Evolutionary conservation across 2,113 vertebrate species (phyloP), one percentile per base, ranked within the genome.

Genomic region (Sakesphorus luctuosus): DNA sequence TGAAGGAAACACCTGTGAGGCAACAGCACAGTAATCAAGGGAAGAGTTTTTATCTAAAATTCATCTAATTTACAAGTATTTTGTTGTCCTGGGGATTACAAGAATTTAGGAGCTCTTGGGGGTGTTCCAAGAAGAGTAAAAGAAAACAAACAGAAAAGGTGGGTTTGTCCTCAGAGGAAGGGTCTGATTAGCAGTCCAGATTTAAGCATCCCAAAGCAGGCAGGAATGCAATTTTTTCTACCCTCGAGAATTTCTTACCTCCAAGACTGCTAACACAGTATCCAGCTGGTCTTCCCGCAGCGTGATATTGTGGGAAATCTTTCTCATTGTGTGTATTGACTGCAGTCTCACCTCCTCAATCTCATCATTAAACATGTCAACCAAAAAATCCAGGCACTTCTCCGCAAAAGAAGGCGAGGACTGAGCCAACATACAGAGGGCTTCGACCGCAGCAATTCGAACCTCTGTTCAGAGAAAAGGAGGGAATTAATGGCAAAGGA

Each of bases 331-430:
- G 52, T 99, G 99, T 97, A 99, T 99, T 11, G 99, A 99, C 97
- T 99, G 99, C 71, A 99, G 95, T 17, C 99, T 97, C 59, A 99
- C 99, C 93, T 99, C 99, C 95, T 99, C 99, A 5, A 99, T 99
- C 89, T 99, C 99, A 9, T 99, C 99, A 3, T 99, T 99, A 59
- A 99, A 99, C 99, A 99, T 99, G 97, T 99, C 99, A 5, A 99
- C 99, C 94, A 99, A 97, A 81, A 99, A 99, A 97, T 99, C 99
- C 88, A 99, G 98, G 91, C 99, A 99, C 35, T 99, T 99, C 87
- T 99, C 99, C 0, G 99, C 99, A 36, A 99, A 99, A 73, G 98
- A 98, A 8, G 98, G 94, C 0, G 99, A 99, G 4, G 99, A 99
- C 31, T 99, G 98, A 18, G 99, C 99, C 84, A 99, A 90, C 96